phyloP scores from a whole-genome alignment of 2,888 invertebrate species.

The Luperina testacea region DNA sequence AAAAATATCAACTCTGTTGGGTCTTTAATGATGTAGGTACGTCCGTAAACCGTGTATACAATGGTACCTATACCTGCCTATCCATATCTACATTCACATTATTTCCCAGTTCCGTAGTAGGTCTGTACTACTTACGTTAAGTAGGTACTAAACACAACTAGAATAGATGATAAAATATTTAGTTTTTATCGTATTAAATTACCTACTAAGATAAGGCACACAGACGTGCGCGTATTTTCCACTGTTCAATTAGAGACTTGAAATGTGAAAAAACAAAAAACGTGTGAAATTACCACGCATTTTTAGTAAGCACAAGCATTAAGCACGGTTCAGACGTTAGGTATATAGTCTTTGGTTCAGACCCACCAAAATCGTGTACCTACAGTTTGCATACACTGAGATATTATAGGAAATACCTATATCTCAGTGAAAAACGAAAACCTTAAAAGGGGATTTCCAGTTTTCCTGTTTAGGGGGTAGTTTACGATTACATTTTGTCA shows the following conservation, averaged over 20 bases:
- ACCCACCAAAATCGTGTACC: neutral
- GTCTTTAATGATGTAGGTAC: neutral
- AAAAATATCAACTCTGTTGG: too few relatives aligned
- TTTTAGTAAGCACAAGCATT: neutral
- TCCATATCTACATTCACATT: neutral
- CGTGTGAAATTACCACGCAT: neutral
- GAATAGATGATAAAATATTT: neutral
- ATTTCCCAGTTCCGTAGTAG: neutral
- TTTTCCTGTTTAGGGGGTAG: neutral
- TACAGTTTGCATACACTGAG: too few relatives aligned
- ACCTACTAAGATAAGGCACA: slow-evolving; percentile 7
- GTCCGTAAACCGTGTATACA: neutral
- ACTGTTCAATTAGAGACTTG: neutral
- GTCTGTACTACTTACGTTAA: neutral
- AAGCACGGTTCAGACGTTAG: too few relatives aligned
- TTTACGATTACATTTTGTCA: neutral
- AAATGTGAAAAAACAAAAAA: too few relatives aligned
- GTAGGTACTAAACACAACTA: neutral
- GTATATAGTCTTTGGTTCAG: neutral
- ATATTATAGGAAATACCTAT: too few relatives aligned
- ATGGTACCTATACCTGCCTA: neutral
- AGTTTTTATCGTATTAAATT: neutral
- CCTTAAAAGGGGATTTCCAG: neutral
- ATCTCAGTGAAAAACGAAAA: too few relatives aligned
- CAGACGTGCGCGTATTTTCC: neutral